Percentiles rank a stretch among this genome's conserved stretches.
Evolutionary conservation across 2,888 invertebrate genomes (phyloP).

Genomic region (Mesodorylaimus sp.): DNA sequence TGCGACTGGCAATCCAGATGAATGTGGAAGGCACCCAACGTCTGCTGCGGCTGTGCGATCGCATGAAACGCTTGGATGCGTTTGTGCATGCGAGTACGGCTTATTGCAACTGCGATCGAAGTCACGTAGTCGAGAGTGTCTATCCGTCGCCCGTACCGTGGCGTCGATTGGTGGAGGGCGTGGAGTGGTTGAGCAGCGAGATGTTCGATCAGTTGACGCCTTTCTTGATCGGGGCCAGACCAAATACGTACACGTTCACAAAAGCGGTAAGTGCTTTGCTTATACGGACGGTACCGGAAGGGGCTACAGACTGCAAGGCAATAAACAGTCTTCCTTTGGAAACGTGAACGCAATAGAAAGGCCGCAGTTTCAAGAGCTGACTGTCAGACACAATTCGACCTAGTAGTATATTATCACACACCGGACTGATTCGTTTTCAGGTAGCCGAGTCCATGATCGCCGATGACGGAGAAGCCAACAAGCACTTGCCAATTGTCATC

Average conservation of each 20-base stretch:
- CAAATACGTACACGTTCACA: conserved; percentile 77
- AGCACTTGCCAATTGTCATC: conserved; percentile 54
- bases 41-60: conserved; percentile 54
- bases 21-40: conserved; percentile 68
- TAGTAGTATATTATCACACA: too few species aligned
- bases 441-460: too few species aligned
- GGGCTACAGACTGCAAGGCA: too few species aligned
- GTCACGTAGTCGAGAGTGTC: conserved; percentile 54
- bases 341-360: conserved; percentile 65
- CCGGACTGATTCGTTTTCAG: too few species aligned
- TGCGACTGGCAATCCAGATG: conserved; percentile 63
- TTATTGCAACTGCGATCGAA: conserved; percentile 58
- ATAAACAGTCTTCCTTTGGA: too few species aligned
- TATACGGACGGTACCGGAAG: too few species aligned
- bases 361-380: too few species aligned
- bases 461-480: conserved; percentile 57
- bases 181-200: conserved; percentile 39
- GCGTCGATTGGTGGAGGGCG: conserved; percentile 34
- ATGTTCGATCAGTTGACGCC: conserved; percentile 34
- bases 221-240: conserved; percentile 45
- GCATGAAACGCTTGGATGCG: conserved; percentile 50
- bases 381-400: too few species aligned
- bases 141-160: conserved; percentile 40
- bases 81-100: conserved; percentile 67
- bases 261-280: too few species aligned